Evolutionary conservation across 2,888 invertebrate species (phyloP).

Genomic region (Spisula subtruncata): DNA sequence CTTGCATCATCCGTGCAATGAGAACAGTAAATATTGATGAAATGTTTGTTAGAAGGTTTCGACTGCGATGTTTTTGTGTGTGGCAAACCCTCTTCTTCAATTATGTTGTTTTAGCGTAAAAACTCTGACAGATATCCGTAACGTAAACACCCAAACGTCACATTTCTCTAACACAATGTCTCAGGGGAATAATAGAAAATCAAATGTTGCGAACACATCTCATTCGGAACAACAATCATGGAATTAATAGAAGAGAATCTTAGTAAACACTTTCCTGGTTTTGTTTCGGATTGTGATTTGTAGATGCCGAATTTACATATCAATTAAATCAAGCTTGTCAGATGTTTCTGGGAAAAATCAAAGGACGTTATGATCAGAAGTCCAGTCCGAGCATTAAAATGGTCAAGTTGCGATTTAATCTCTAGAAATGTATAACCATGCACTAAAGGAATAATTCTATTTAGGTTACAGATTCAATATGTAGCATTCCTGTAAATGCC

Average conservation of each 20-base stretch:
- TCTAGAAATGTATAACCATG: neutral
- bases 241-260: neutral
- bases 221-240: neutral
- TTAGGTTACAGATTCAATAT: too few relatives aligned
- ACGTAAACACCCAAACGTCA: neutral
- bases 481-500: too few relatives aligned
- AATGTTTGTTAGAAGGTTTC: too few relatives aligned
- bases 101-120: too few relatives aligned
- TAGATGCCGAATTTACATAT: neutral
- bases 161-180: neutral
- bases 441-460: too few relatives aligned
- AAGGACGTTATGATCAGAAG: neutral
- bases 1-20: too few relatives aligned
- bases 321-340: neutral
- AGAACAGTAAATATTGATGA: too few relatives aligned
- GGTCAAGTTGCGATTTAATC: neutral
- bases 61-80: too few relatives aligned
- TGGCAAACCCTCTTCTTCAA: too few relatives aligned
- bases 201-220: neutral
- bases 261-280: neutral
- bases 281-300: conserved; percentile 9
- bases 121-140: neutral
- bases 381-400: neutral
- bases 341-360: neutral
- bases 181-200: neutral